Evolutionary conservation across 2,797 vertebrate genomes (phyloP), one percentile per base, ranked within the genome.

Genomic region (Lagothrix lagotricha): DNA sequence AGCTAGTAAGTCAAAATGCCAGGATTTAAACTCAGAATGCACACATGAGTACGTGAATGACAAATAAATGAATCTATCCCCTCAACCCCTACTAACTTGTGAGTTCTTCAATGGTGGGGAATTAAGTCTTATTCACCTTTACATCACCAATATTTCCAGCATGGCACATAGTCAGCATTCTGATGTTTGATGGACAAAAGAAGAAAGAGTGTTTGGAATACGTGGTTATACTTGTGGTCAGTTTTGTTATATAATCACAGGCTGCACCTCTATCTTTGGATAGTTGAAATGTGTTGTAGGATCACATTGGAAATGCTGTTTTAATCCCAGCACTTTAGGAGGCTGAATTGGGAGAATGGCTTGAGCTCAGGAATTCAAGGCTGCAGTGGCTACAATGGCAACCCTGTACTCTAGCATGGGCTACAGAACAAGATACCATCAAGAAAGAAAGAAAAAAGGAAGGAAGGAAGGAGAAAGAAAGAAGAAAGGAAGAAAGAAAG

Each of bases 391-490:
- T 67, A 17, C 4, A 11, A 58, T 58, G 57, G 11, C 57, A 58
- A 2, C 57, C 57, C 57, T 28, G 61, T 67, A 67, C 15, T 19
- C 61, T 67, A 67, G 33, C 15, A 30, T 67, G 61, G 61, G 61
- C 61, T 67, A n/a, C 61, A 67, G 61, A 67, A 33, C 33, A 67
- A 67, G 61, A 67, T 19, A 15, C 15, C 61, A 67, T n/a, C 61
- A 64, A 64, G 58, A 64, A 64, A 64, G 28, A 64, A 30, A 64
- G 1, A 64, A 6, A 14, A 14, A 28, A 28, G 24, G 0, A 26
- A 58, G 11, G 7, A 58, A 58, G 4, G 0, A 28, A 58, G 12
- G 2, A 13, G 5, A 41, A 22, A 3, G 1, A 8, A 58, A 2
- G 5, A 11, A 58, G 11, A 0, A 11, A 61, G 26, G 1, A 28